Evolutionary conservation across 2,797 vertebrate species (phyloP).

Genomic region (Amphiprion clarkii): DNA sequence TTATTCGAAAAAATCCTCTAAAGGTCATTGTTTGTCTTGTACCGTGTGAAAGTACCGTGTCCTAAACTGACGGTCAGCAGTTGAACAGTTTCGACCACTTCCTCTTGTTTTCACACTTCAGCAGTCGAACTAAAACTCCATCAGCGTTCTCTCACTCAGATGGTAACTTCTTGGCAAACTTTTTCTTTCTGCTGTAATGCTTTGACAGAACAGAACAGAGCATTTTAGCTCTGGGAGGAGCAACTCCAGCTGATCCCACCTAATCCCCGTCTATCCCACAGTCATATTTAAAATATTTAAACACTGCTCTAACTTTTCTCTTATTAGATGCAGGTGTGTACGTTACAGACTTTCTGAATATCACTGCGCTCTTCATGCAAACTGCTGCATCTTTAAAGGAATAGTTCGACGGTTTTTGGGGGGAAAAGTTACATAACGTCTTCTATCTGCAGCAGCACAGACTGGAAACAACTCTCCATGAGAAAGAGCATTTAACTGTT

Average conservation of each 20-base stretch:
- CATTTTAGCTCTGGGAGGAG: neutral
- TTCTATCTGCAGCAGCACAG: neutral
- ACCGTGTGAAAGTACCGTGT: neutral
- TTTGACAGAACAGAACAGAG: neutral
- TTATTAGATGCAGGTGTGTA: slow-evolving; percentile 25
- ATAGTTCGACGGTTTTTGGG: neutral
- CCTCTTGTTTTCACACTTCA: slow-evolving; percentile 26
- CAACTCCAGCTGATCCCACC: slow-evolving; percentile 10
- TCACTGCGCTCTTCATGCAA: slow-evolving; percentile 6
- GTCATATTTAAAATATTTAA: neutral
- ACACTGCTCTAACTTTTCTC: neutral
- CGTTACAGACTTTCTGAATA: neutral
- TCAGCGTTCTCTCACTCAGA: neutral
- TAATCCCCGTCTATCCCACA: slow-evolving; percentile 17
- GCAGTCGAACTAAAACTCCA: slow-evolving; percentile 2
- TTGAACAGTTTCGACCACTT: slow-evolving; percentile 27
- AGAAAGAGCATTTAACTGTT: neutral
- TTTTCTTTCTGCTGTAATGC: neutral
- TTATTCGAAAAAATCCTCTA: neutral
- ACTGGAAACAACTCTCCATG: neutral
- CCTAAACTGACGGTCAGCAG: neutral
- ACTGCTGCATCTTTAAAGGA: neutral
- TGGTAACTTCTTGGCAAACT: neutral
- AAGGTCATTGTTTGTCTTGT: neutral
- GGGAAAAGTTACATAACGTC: neutral